Evolutionary conservation across 2,797 vertebrate species (phyloP).

Genomic region (Enteromius radiatus): DNA sequence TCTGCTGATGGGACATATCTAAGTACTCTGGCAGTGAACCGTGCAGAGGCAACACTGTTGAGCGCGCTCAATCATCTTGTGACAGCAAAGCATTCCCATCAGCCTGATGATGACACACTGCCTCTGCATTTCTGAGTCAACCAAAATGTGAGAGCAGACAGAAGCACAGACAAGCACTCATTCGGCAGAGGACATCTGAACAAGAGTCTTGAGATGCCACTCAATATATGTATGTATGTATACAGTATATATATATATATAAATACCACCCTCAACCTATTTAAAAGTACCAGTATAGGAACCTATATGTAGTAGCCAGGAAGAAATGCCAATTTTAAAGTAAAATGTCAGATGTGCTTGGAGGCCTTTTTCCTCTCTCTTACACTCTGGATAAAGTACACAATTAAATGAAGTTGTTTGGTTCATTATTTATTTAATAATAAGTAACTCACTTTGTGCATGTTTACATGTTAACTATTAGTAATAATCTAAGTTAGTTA

Average conservation of each 20-base stretch:
- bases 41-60: slow-evolving; percentile 57
- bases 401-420: not conserved
- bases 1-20: slow-evolving; percentile 50
- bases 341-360: no score
- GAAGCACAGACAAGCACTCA: slow-evolving; percentile 8
- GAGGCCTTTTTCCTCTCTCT: not conserved
- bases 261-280: no score
- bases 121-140: slow-evolving; percentile 37
- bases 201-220: no score
- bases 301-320: no score
- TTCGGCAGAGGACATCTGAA: not conserved
- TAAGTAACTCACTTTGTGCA: not conserved
- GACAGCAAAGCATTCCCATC: slow-evolving; percentile 54
- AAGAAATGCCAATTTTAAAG: no score
- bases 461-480: not conserved
- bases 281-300: no score
- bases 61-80: slow-evolving; percentile 58
- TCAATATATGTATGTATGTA: not conserved
- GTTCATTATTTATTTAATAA: not conserved
- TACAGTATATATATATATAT: no score
- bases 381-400: not conserved
- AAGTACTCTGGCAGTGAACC: slow-evolving; percentile 58
- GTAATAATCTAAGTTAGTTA: not conserved
- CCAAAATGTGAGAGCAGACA: slow-evolving; percentile 14
- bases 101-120: slow-evolving; percentile 55